phyloP scores from a whole-genome alignment of 2,888 invertebrate genomes.

The Perithous albicinctus region DNA sequence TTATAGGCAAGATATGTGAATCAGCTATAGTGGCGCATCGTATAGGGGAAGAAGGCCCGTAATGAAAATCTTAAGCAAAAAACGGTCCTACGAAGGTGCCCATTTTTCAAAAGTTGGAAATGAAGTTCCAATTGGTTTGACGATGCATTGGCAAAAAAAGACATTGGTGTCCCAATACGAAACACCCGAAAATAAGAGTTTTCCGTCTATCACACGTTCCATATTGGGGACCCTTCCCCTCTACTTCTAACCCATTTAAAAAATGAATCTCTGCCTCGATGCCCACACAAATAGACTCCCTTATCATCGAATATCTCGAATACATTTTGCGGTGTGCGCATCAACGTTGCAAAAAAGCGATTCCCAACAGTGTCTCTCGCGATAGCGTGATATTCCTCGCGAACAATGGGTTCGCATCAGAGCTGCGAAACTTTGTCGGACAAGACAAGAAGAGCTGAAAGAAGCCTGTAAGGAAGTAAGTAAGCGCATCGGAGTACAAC shows the following conservation, averaged over 20 bases:
- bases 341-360: not conserved
- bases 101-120: no score
- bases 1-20: not conserved
- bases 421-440: constrained; percentile 31
- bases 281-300: constrained; percentile 14
- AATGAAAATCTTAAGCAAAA: no score
- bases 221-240: no score
- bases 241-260: not conserved
- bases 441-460: constrained; percentile 24
- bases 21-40: no score
- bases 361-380: constrained; percentile 9
- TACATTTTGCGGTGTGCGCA: constrained; percentile 9
- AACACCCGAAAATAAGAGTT: no score
- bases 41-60: no score
- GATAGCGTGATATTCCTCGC: constrained; percentile 41
- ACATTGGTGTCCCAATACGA: no score
- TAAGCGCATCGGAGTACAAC: not conserved
- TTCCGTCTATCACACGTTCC: no score
- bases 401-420: constrained; percentile 53
- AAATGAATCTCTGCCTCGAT: not conserved
- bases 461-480: not conserved
- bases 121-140: no score
- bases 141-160: no score
- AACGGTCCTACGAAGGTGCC: no score
- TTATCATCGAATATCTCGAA: constrained; percentile 35